Conservation (phyloP, 2,888 invertebrate species). For the Drosophila seclusa region DNA sequence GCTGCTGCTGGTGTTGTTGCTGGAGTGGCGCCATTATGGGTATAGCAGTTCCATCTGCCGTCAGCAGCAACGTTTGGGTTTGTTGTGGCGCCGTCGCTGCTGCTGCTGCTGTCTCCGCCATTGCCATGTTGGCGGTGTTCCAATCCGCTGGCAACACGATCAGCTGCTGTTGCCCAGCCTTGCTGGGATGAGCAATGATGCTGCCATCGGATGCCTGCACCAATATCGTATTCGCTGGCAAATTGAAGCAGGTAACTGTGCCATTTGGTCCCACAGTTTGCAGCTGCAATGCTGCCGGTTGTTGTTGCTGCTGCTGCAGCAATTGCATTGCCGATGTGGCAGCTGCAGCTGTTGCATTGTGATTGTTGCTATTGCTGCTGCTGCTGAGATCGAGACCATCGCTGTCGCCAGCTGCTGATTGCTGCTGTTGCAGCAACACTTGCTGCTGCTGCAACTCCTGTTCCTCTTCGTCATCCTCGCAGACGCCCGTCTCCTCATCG, state of each 20-base stretch:
- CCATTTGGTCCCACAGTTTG: constrained; percentile 82
- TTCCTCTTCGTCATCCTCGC: constrained; percentile 55
- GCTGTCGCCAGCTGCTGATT: constrained; percentile 20
- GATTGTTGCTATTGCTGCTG: constrained; percentile 41
- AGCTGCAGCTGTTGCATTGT: constrained; percentile 29
- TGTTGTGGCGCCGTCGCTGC: constrained; percentile 39
- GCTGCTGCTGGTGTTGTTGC: constrained; percentile 69
- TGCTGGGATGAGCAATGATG: constrained; percentile 75
- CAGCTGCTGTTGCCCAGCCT: constrained; percentile 77
- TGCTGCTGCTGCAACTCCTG: constrained; percentile 38
- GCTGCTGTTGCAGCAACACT: constrained; percentile 28
- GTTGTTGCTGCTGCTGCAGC: constrained; percentile 37
- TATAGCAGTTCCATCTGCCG: constrained; percentile 77
- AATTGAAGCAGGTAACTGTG: constrained; percentile 80
- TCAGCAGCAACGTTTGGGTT: constrained; percentile 73
- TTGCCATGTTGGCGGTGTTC: constrained; percentile 42
- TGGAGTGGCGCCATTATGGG: constrained; percentile 69
- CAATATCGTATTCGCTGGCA: constrained; percentile 81
- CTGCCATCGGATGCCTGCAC: constrained; percentile 81
- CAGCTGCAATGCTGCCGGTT: constrained; percentile 67
- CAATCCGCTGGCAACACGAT: constrained; percentile 77
- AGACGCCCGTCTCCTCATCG: constrained; percentile 63
- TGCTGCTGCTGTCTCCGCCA: constrained; percentile 41
- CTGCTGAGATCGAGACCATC: constrained; percentile 51
- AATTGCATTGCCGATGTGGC: constrained; percentile 17